Conservation (phyloP, 2,113 vertebrate genomes). For the Rhabdornis inornatus region DNA sequence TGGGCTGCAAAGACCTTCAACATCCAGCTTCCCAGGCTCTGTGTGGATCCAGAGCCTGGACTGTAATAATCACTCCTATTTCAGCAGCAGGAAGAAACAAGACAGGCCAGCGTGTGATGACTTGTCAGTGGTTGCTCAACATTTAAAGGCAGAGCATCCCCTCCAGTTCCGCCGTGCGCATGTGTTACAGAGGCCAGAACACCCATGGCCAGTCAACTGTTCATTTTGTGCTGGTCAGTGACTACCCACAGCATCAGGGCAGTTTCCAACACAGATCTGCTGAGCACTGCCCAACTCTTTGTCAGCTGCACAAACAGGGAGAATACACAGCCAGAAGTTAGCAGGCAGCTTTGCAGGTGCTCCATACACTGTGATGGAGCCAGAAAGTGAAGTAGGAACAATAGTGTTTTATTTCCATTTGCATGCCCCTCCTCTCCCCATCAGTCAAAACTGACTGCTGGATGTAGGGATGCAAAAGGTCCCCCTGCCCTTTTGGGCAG, state of each 20-base stretch:
- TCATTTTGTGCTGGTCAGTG: background rate
- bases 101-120: rapidly evolving
- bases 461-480: background rate
- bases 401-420: background rate
- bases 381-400: background rate
- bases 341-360: background rate
- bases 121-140: background rate
- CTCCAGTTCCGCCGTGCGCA: background rate
- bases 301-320: background rate
- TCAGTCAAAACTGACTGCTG: background rate
- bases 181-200: background rate
- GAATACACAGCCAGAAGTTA: background rate
- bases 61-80: background rate
- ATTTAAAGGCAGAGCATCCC: background rate
- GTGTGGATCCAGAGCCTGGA: background rate
- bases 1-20: background rate
- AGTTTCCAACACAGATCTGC: background rate
- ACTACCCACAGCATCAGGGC: background rate
- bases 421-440: background rate
- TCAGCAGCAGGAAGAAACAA: background rate
- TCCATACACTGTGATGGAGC: rapidly evolving
- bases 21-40: conserved; percentile 20
- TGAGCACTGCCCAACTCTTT: background rate
- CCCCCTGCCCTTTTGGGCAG: background rate
- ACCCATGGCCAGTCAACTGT: rapidly evolving